Evolutionary conservation across 2,797 vertebrate species (phyloP).

Genomic region (Nothura maculosa): DNA sequence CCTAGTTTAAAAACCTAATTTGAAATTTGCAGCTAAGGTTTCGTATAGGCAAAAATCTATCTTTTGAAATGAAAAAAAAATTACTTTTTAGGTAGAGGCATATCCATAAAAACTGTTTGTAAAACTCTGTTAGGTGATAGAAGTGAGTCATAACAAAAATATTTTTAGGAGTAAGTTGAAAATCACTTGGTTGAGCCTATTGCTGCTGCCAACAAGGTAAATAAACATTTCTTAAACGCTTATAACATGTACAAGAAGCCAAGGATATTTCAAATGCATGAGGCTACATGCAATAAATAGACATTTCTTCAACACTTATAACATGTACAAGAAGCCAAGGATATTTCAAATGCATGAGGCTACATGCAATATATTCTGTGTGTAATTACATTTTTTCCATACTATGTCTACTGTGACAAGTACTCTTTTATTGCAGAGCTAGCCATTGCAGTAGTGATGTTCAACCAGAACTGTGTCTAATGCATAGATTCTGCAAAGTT

Average conservation of each 20-base stretch:
- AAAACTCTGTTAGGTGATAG: neutral
- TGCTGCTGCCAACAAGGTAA: neutral
- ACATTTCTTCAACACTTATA: neutral
- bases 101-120: neutral
- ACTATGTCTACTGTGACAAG: neutral
- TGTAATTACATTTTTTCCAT: neutral
- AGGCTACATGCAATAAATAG: neutral
- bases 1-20: neutral
- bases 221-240: too few species aligned
- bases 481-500: neutral
- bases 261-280: neutral
- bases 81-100: neutral
- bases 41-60: neutral
- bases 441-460: neutral
- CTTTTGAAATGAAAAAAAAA: neutral
- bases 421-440: neutral
- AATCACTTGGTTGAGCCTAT: neutral
- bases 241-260: neutral
- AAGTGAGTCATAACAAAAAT: neutral
- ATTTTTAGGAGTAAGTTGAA: neutral
- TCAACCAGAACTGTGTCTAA: neutral
- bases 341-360: neutral
- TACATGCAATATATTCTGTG: neutral
- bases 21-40: neutral
- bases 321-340: neutral